Percentiles rank a stretch among this genome's conserved stretches.
These are phyloP conservation scores for Helleia helle DNA, from an alignment of 2,888 invertebrate genomes.

Conservation along the genomic window DNA sequence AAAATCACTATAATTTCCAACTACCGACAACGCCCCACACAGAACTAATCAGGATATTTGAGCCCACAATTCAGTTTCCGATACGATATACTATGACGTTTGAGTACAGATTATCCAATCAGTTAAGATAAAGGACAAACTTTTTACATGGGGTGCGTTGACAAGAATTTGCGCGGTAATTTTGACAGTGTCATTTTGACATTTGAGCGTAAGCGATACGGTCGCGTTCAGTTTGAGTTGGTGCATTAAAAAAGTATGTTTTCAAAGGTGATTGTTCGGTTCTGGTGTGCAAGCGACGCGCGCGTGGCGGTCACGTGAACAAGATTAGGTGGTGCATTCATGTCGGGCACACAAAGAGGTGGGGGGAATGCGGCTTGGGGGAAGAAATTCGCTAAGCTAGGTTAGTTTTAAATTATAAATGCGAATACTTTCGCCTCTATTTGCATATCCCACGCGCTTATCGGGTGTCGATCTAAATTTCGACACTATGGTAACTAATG, in stretches of 20 bases:
- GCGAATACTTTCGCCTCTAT: conserved; percentile 53
- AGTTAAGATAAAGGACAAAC: conserved; percentile 73
- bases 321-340: conserved; percentile 65
- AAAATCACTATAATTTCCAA: conserved; percentile 68
- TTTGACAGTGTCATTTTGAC: conserved; percentile 32
- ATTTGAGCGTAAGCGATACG: conserved; percentile 28
- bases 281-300: conserved; percentile 58
- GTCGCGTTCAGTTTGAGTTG: conserved; percentile 25
- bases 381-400: conserved; percentile 63
- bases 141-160: conserved; percentile 41
- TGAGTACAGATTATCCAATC: conserved; percentile 74
- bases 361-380: conserved; percentile 57
- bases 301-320: conserved; percentile 63
- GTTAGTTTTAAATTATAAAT: conserved; percentile 69
- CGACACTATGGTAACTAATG: conserved; percentile 15
- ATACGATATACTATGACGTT: conserved; percentile 67
- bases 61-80: conserved; percentile 69
- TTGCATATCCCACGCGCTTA: conserved; percentile 66
- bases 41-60: conserved; percentile 63
- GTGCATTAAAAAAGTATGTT: conserved; percentile 26
- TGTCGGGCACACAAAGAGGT: conserved; percentile 59
- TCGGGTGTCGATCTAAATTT: conserved; percentile 18
- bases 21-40: conserved; percentile 45
- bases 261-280: conserved; percentile 37
- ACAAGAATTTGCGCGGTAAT: conserved; percentile 34